Conservation (phyloP, 1,140 invertebrate genomes). For the Heliconius congener region DNA sequence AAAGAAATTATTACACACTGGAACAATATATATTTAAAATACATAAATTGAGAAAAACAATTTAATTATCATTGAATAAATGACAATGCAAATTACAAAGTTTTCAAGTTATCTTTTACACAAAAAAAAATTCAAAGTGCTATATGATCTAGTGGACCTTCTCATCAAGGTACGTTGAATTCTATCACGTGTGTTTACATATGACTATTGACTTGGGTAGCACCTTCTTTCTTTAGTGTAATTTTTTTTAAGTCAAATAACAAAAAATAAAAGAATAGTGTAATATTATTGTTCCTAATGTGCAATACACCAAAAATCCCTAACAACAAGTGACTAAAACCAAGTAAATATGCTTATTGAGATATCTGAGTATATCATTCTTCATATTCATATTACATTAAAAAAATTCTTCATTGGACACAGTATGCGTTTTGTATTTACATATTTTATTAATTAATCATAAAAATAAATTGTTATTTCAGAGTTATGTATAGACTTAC, state of each 20-base stretch:
- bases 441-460: constrained; percentile 1
- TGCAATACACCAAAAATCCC: background rate
- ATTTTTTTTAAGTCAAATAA: no score
- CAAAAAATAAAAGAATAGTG: background rate
- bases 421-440: constrained; percentile 8
- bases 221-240: no score
- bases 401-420: background rate
- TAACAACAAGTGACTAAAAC: constrained; percentile 4
- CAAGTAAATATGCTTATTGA: background rate
- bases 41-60: background rate
- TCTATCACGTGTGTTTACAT: no score
- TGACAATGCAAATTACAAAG: no score
- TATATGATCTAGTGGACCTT: no score
- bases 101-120: no score
- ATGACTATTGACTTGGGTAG: no score
- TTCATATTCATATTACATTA: constrained; percentile 11
- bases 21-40: constrained; percentile 5
- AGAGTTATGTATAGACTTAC: background rate
- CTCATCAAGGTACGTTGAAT: no score
- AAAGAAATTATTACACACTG: constrained; percentile 19
- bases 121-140: background rate
- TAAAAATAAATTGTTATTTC: constrained; percentile 14
- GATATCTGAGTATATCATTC: constrained; percentile 12
- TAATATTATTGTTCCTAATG: background rate
- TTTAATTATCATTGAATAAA: background rate